Percentiles rank a stretch among this genome's conserved stretches.
Evolutionary conservation across 2,797 vertebrate genomes (phyloP).

Genomic region (Carduelis carduelis): DNA sequence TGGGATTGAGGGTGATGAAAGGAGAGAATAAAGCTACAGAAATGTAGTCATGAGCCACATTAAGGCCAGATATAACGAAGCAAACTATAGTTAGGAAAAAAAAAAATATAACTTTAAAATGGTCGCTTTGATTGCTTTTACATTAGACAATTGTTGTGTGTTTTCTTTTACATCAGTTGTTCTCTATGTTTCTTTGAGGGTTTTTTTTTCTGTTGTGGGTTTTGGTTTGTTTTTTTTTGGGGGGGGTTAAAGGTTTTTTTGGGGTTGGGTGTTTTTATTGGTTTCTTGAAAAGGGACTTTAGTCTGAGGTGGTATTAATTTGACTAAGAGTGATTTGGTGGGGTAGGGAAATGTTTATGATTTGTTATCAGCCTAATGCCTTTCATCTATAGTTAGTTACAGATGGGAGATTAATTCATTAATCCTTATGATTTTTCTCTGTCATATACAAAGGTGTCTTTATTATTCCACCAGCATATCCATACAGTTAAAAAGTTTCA

Average conservation of each 20-base stretch:
- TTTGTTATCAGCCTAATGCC: not conserved
- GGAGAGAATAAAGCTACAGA: not conserved
- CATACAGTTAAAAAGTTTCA: not conserved
- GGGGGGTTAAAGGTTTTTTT: not conserved
- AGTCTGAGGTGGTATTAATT: not conserved
- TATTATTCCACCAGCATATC: not conserved
- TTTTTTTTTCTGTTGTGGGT: too few species aligned
- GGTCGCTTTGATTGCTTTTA: not conserved
- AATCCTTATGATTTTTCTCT: not conserved
- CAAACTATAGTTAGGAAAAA: not conserved
- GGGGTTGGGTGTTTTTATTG: not conserved
- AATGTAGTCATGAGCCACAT: not conserved
- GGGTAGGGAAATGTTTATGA: not conserved
- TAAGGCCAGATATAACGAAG: not conserved
- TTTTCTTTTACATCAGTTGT: not conserved
- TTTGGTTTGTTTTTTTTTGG: not conserved
- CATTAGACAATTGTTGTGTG: not conserved
- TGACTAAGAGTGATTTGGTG: not conserved
- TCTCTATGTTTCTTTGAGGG: not conserved
- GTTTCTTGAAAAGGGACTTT: not conserved
- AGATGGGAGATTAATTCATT: not conserved
- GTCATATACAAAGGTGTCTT: not conserved
- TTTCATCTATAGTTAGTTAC: not conserved
- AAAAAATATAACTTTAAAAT: not conserved
- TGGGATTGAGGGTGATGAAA: not conserved